phyloP scores from a whole-genome alignment of 2,113 vertebrate species.

The Esox niger region DNA sequence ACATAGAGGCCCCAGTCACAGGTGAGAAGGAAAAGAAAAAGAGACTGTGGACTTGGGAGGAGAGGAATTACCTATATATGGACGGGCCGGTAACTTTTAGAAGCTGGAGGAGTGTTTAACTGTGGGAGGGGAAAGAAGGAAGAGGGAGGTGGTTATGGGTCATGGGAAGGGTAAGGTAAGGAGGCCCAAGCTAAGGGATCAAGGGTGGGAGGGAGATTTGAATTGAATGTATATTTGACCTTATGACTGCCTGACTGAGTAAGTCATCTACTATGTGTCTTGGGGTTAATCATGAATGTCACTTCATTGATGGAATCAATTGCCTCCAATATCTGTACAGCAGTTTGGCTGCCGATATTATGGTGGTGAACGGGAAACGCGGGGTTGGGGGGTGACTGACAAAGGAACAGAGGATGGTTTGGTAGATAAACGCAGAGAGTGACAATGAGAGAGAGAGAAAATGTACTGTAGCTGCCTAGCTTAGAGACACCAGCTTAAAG shows the following conservation, averaged over 20 bases:
- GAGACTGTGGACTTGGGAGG: not conserved
- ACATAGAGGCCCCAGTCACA: slow-evolving; percentile 82
- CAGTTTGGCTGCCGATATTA: no score
- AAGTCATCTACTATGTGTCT: no score
- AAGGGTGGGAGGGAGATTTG: not conserved
- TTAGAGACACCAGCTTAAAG: no score
- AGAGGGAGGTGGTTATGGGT: not conserved
- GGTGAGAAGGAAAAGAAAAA: slow-evolving; percentile 50
- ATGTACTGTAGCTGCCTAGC: not conserved
- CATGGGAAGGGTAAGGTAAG: not conserved
- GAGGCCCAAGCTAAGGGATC: not conserved
- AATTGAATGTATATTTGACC: no score
- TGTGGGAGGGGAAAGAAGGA: not conserved
- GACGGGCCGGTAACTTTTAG: not conserved
- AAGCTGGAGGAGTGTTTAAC: not conserved
- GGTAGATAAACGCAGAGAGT: not conserved
- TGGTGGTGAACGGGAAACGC: not conserved
- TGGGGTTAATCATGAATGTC: no score
- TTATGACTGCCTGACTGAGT: no score
- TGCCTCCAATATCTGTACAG: no score
- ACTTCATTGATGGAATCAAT: no score
- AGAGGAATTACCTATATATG: not conserved
- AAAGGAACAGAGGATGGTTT: not conserved
- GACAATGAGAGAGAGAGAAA: slow-evolving; percentile 3
- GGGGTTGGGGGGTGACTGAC: not conserved